These are phyloP conservation scores for Threskiornis aethiopicus DNA, from an alignment of 2,797 vertebrate genomes.

Conservation along the genomic window DNA sequence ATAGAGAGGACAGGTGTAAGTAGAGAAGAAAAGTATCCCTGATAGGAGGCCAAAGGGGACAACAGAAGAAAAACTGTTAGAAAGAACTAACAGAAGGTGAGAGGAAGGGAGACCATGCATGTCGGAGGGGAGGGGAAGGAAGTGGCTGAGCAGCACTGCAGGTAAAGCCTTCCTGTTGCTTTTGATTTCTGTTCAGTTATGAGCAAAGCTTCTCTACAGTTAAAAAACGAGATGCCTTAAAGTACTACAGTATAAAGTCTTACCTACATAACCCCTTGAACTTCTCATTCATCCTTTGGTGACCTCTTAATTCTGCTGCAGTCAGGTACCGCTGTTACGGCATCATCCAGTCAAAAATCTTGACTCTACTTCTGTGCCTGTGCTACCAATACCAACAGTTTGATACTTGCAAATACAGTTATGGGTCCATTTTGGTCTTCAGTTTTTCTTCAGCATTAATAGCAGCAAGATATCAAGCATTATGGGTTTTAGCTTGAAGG, in stretches of 20 bases:
- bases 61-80: not conserved
- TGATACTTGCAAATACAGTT: not conserved
- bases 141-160: not conserved
- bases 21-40: not conserved
- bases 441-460: not conserved
- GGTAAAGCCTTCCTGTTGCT: not conserved
- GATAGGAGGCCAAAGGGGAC: not conserved
- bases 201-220: not conserved
- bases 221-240: not conserved
- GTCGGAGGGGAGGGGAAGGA: not conserved
- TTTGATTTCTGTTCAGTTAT: not conserved
- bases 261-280: not conserved
- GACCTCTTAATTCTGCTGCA: not conserved
- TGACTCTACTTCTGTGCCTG: not conserved
- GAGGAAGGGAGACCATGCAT: fast-evolving
- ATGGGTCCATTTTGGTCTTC: not conserved
- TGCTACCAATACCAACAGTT: not conserved
- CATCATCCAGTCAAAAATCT: not conserved
- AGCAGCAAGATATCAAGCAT: not conserved
- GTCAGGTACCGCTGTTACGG: not conserved
- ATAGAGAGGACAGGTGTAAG: not conserved
- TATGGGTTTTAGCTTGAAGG: not conserved
- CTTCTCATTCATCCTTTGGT: not conserved
- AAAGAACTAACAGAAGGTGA: not conserved
- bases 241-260: not conserved